Base-by-base conservation (phyloP, 2,113 vertebrate genomes). In the Heteronetta atricapilla region DNA sequence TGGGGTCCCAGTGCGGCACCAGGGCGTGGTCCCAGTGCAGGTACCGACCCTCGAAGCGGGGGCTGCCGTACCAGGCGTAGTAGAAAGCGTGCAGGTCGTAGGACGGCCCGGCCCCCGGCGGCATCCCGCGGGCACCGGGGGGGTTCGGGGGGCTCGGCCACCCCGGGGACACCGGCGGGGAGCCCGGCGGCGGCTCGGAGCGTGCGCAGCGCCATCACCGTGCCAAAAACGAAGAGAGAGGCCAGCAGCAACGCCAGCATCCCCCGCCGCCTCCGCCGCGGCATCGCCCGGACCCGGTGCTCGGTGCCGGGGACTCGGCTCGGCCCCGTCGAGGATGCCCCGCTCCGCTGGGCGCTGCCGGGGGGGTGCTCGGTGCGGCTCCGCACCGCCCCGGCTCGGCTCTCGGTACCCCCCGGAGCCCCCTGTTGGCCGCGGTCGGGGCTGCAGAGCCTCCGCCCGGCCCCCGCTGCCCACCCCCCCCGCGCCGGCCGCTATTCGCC, bases 1-100 rank as follows among this genome's bases (percentile, higher is more conserved):
- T 99, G 13, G 99, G 98, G 97, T 99, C 99, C 99, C 99, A 99
- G 97, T 99, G 98, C 8, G 98, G 98, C 81, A 99, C 99, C 92
- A 99, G 97, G 77, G 98, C 98, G 36, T 99, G 99, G 94, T 99
- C 98, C 98, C 98, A 99, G 95, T 99, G 98, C 42, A 98, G 96
- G 92, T 98, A 99, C 93, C 97, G 98, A 48, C 96, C 97, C 93
- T 98, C 98, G 90, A 97, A 88, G 90, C 95, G 94, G 21, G 98
- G 98, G 11, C 97, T 98, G 36, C 99, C 99, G 53, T 99, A 99
- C 99, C 99, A 99, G 79, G 98, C 97, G 94, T 99, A 99, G 95
- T 99, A 99, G 96, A 99, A 99, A 89, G 98, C 98, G 93, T 99
- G 99, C 14, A 99, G 98, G 77, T 99, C 99, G 23, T 98, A 98